phyloP scores from a whole-genome alignment of 2,888 invertebrate species.

The Melanophora roralis region DNA sequence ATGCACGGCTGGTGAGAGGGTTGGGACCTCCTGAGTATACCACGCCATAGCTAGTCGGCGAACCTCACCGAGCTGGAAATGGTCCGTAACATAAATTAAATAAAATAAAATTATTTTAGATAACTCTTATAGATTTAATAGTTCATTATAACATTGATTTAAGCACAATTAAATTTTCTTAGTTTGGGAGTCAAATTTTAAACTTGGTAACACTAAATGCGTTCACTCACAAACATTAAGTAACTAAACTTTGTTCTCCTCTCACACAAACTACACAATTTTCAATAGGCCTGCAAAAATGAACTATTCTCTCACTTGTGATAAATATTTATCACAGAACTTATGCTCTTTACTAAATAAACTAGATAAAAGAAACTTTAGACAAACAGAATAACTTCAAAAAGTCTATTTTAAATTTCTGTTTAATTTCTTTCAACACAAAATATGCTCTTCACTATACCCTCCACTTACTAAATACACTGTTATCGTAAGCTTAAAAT shows the following conservation, averaged over 20 bases:
- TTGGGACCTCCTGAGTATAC: too few species aligned
- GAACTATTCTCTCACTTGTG: slow-evolving; percentile 19
- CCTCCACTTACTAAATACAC: slow-evolving; percentile 8
- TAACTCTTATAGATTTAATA: too few species aligned
- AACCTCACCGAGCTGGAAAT: too few species aligned
- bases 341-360: not conserved
- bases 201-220: not conserved
- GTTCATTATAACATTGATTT: too few species aligned
- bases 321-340: slow-evolving; percentile 21
- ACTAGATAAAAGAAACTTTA: not conserved
- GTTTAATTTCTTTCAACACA: not conserved
- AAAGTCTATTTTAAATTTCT: not conserved
- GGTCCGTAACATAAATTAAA: too few species aligned
- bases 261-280: not conserved
- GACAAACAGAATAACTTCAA: not conserved
- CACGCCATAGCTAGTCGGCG: too few species aligned
- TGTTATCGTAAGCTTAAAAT: not conserved
- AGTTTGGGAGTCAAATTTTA: too few species aligned
- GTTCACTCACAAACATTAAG: slow-evolving; percentile 21
- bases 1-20: too few species aligned
- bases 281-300: not conserved
- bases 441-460: not conserved
- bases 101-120: too few species aligned
- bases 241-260: slow-evolving; percentile 17
- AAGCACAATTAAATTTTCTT: too few species aligned